Percentiles rank a stretch among this genome's conserved stretches.
Evolutionary conservation across 2,888 invertebrate genomes (phyloP).

Genomic region (Pollenia angustigena): DNA sequence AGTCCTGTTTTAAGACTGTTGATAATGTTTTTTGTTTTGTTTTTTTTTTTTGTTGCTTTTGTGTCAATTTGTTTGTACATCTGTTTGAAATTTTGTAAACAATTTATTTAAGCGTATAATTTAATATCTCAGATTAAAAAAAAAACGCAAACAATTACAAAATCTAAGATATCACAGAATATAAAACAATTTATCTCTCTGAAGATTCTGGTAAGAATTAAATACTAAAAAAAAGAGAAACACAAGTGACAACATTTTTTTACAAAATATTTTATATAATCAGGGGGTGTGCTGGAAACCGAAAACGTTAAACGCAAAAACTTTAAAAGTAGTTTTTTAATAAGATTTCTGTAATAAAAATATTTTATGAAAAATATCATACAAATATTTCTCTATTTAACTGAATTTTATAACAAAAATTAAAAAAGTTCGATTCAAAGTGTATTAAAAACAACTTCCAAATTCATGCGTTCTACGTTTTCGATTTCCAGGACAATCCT

Average conservation of each 20-base stretch:
- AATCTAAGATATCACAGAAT: neutral
- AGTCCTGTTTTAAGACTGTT: slow-evolving; percentile 2
- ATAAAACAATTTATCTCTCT: neutral
- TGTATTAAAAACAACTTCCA: too few species aligned
- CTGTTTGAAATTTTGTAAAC: slow-evolving; percentile 4
- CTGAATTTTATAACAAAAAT: too few species aligned
- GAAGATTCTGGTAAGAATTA: neutral
- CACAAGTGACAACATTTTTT: neutral
- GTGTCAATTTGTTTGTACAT: neutral
- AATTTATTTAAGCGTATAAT: slow-evolving; percentile 26
- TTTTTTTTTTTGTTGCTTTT: slow-evolving; percentile 5
- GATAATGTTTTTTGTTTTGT: neutral
- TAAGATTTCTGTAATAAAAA: neutral
- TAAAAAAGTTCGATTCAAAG: too few species aligned
- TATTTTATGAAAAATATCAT: too few species aligned
- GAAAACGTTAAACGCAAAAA: too few species aligned
- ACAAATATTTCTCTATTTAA: too few species aligned
- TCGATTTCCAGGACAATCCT: too few species aligned
- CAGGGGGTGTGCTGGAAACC: neutral
- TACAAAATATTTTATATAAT: neutral
- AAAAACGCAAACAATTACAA: neutral
- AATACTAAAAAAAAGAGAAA: neutral
- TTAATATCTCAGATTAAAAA: slow-evolving; percentile 2
- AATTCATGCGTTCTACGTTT: too few species aligned
- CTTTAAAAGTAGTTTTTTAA: too few species aligned